Conservation (phyloP, 2,797 vertebrate genomes). For the Chelonia mydas region DNA sequence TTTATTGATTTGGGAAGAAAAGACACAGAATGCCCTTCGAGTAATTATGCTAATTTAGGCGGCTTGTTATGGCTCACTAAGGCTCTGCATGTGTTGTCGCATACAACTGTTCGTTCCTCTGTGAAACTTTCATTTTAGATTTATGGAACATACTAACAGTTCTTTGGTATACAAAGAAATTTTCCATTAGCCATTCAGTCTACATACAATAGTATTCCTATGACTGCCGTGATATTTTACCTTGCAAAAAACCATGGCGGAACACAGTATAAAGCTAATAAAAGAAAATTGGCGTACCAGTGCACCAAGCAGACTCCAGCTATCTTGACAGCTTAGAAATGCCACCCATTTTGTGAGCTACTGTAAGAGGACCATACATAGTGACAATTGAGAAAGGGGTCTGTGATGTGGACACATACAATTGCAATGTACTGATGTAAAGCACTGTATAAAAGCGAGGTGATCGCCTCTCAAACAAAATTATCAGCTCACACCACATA, state of each 20-base stretch:
- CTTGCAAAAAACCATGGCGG: background rate
- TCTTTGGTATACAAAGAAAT: background rate
- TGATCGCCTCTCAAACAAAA: slow-evolving; percentile 17
- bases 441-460: background rate
- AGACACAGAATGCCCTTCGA: background rate
- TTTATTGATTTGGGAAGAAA: slow-evolving; percentile 7
- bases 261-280: background rate
- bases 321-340: background rate
- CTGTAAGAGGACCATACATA: background rate
- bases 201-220: background rate
- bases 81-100: background rate
- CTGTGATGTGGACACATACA: background rate
- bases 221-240: background rate
- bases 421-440: background rate
- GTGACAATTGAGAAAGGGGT: background rate
- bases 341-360: background rate
- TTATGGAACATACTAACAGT: background rate
- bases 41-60: slow-evolving; percentile 17
- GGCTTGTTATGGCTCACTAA: background rate
- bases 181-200: slow-evolving; percentile 11
- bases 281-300: background rate
- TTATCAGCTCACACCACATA: background rate
- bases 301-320: background rate
- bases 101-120: background rate
- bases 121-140: background rate